These are phyloP conservation scores for Oncorhynchus clarkii DNA, from an alignment of 2,113 vertebrate species.

Conservation along the genomic window DNA sequence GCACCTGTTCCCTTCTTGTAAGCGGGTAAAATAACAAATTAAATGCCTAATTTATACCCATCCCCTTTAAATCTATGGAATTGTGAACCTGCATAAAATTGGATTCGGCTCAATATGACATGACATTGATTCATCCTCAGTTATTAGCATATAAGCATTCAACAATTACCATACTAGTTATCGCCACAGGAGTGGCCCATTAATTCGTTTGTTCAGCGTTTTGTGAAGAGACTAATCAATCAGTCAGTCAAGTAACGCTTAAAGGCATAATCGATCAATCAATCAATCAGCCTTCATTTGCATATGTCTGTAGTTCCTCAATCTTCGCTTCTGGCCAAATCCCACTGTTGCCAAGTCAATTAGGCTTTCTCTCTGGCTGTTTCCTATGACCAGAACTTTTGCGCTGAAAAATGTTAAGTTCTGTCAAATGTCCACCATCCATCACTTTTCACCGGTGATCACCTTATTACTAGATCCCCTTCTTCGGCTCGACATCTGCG, in stretches of 20 bases:
- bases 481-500: not conserved
- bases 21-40: no score
- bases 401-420: no score
- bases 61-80: no score
- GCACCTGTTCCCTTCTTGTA: no score
- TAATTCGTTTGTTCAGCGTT: constrained; percentile 9
- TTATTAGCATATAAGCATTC: no score
- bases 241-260: constrained; percentile 1
- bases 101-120: not conserved
- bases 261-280: not conserved
- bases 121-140: no score
- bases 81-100: not conserved
- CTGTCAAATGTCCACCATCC: not conserved
- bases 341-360: not conserved
- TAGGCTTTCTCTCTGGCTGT: not conserved
- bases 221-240: constrained; percentile 14
- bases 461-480: not conserved
- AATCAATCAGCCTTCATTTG: not conserved
- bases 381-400: no score
- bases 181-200: not conserved
- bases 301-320: not conserved
- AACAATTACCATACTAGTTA: no score
- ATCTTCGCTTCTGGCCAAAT: not conserved
- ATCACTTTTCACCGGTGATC: not conserved
- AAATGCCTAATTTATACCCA: no score